Base-by-base conservation (phyloP, 2,888 invertebrate species). In the Volucella zonaria region DNA sequence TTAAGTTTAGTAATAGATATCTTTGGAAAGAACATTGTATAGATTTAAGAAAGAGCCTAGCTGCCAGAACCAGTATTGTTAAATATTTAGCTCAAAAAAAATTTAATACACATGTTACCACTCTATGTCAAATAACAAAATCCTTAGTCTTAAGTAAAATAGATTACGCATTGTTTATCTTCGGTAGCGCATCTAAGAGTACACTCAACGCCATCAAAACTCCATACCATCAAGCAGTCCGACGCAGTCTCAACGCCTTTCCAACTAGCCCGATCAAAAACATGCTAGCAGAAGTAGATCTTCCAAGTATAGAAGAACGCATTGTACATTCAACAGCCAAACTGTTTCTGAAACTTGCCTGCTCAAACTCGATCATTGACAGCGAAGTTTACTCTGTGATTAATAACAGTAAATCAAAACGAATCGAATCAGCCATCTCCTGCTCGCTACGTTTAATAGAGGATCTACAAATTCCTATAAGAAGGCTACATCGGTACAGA, bases 171-270 rank as follows among this genome's bases (percentile, higher is more conserved):
- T 38, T 74, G 23, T 15, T 56, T 10, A n/a, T n/a, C n/a, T n/a
- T n/a, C n/a, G n/a, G n/a, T n/a, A 52, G 52, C 23, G 56, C 61
- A 42, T 40, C 73, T 2, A 61, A 67, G 18, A 15, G 45, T n/a
- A 70, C 73, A 18, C 11, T 81, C 1, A 77, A 66, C 43, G 14
- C 52, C 10, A 51, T 82, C 18, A 23, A 52, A 12, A 58, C 73
- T 38, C 64, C 77, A 0, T 76, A 73, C n/a, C 71, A 82, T 45
- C 67, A 58, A 12, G 71, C 73, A 38, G 68, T 18, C 9, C 66
- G 70, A 31, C 62, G 79, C 23, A 70, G 74, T 51, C 56, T 64
- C 59, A 71, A 75, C 15, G 79, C 83, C 0, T 83, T 70, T 14
- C 66, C 70, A 11, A 78, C 68, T 9, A 62, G 73, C n/a, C 56